phyloP scores from a whole-genome alignment of 1,140 invertebrate genomes.

The Drosophila parabipectinata region DNA sequence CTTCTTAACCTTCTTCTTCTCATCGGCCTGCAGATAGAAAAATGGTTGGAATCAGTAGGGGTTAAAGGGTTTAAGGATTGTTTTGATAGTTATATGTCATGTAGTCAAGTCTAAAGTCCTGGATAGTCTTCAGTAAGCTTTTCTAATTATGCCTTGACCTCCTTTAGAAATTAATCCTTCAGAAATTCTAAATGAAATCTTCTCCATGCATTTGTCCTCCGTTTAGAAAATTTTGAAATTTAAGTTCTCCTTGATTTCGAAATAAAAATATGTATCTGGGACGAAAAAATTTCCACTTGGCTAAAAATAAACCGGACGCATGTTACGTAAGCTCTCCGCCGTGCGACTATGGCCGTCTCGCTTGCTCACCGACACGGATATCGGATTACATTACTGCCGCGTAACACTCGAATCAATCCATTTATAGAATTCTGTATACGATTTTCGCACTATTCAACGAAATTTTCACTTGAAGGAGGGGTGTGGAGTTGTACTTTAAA shows the following conservation, averaged over 20 bases:
- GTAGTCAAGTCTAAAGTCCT: constrained; percentile 5
- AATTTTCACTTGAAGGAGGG: constrained; percentile 13
- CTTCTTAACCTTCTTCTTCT: constrained; percentile 92
- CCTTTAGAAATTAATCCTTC: not conserved
- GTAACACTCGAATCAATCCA: constrained; percentile 60
- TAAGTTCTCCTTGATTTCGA: not conserved
- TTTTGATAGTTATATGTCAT: not conserved
- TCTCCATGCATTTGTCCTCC: not conserved
- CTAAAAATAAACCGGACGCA: constrained; percentile 42
- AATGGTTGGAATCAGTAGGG: constrained; percentile 11
- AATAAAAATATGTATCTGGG: constrained; percentile 36
- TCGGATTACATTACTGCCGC: constrained; percentile 66
- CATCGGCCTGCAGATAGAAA: constrained; percentile 87
- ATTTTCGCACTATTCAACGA: constrained; percentile 17
- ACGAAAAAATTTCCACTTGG: constrained; percentile 37
- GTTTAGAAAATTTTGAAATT: not conserved
- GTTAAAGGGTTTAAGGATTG: not conserved
- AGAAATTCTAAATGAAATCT: not conserved
- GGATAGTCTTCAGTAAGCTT: not conserved
- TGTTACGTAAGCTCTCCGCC: constrained; percentile 58
- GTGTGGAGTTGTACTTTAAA: constrained; percentile 27
- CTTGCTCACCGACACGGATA: constrained; percentile 40
- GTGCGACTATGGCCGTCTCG: constrained; percentile 46
- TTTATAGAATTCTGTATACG: constrained; percentile 57
- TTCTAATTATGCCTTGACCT: not conserved